Conservation (phyloP, 2,888 invertebrate species). For the Sabatieria punctata region DNA sequence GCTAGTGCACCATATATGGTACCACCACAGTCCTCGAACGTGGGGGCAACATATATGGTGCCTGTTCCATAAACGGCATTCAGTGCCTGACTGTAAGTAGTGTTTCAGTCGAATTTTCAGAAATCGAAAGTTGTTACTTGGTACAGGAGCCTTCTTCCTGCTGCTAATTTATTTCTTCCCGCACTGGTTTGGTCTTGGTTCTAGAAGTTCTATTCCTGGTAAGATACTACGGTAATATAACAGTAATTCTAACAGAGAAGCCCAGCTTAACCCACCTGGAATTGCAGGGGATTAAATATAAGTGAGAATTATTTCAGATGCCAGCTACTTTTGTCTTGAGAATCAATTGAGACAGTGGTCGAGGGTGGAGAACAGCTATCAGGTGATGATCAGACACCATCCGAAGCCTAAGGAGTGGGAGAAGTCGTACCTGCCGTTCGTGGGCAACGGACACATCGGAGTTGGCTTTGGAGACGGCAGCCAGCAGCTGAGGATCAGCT, state of each 20-base stretch:
- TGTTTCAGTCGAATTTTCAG: no score
- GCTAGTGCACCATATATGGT: no score
- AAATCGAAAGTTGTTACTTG: not conserved
- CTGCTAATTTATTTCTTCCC: not conserved
- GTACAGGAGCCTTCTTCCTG: not conserved
- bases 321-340: not conserved
- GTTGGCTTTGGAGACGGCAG: not conserved
- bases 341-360: not conserved
- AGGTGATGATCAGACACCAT: not conserved
- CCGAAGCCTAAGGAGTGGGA: no score
- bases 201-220: no score
- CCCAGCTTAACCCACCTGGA: no score
- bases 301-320: not conserved
- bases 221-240: no score
- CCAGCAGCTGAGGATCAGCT: not conserved
- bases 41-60: no score
- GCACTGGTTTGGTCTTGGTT: not conserved
- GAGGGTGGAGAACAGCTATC: not conserved
- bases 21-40: no score
- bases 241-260: no score
- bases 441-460: conserved; percentile 6
- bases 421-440: conserved; percentile 5
- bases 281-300: no score
- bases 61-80: no score
- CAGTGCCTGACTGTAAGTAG: no score